Evolutionary conservation across 2,888 invertebrate species (phyloP).

Genomic region (Timema cristinae): DNA sequence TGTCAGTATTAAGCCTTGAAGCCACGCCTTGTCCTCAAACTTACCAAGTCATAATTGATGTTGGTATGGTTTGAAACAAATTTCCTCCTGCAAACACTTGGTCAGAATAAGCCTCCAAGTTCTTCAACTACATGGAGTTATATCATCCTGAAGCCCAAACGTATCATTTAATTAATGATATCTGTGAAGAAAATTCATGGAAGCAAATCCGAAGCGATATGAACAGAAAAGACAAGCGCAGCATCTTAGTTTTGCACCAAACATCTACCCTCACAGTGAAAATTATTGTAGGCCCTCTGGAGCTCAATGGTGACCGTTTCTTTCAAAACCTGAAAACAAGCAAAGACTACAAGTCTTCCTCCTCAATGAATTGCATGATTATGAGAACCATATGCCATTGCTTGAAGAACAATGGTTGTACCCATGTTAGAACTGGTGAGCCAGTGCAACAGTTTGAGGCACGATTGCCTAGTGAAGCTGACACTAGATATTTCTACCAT

Average conservation of each 20-base stretch:
- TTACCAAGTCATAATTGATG: background rate
- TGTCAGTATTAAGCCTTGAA: background rate
- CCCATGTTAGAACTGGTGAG: background rate
- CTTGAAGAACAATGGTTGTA: too few relatives aligned
- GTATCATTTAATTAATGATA: background rate
- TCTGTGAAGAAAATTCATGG: background rate
- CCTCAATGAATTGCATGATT: too few relatives aligned
- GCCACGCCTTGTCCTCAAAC: background rate
- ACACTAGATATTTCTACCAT: background rate
- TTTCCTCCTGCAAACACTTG: background rate
- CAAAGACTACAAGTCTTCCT: too few relatives aligned
- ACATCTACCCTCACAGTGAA: too few relatives aligned
- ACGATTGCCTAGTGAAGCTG: background rate
- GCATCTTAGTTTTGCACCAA: too few relatives aligned
- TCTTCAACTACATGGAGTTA: background rate
- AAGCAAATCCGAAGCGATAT: background rate
- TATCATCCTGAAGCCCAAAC: background rate
- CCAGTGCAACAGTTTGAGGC: background rate
- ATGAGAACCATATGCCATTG: too few relatives aligned
- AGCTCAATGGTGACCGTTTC: too few relatives aligned
- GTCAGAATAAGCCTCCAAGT: background rate
- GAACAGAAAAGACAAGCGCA: background rate
- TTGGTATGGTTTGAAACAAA: conserved; percentile 9
- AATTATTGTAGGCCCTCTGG: too few relatives aligned
- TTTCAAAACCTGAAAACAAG: too few relatives aligned